Evolutionary conservation across 2,797 vertebrate genomes (phyloP).

Genomic region (Sebastes melanostomus): DNA sequence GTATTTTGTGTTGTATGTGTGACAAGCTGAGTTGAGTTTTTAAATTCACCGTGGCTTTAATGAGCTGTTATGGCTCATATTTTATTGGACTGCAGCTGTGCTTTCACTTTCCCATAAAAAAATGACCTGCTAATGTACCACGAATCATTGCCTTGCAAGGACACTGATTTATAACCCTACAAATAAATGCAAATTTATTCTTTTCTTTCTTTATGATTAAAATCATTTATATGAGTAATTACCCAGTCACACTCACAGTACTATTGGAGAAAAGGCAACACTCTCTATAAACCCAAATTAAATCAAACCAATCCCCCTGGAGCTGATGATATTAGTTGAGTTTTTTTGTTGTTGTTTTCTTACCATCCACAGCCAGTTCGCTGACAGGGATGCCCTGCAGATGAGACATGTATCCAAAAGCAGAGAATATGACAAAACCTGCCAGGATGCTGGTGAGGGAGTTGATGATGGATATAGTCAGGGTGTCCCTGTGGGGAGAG

Average conservation of each 20-base stretch:
- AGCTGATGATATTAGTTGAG: neutral
- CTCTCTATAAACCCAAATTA: neutral
- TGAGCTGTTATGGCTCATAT: neutral
- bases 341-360: constrained; percentile 16
- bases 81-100: neutral
- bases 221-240: neutral
- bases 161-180: neutral
- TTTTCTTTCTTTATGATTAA: neutral
- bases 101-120: neutral
- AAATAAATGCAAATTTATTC: neutral
- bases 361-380: constrained; percentile 83
- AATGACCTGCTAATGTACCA: neutral
- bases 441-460: constrained; percentile 82
- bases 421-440: constrained; percentile 86
- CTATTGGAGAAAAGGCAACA: neutral
- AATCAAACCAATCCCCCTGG: neutral
- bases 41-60: neutral
- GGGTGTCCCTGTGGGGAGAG: constrained; percentile 76
- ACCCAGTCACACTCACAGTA: neutral
- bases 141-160: neutral
- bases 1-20: neutral
- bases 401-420: constrained; percentile 84
- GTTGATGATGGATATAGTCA: constrained; percentile 79
- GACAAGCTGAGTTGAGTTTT: neutral
- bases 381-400: constrained; percentile 76